A percentile compares a stretch with the other conserved stretches of the same genome.
phyloP scores from a whole-genome alignment of 2,888 invertebrate genomes.

The Drosophila neotestacea region DNA sequence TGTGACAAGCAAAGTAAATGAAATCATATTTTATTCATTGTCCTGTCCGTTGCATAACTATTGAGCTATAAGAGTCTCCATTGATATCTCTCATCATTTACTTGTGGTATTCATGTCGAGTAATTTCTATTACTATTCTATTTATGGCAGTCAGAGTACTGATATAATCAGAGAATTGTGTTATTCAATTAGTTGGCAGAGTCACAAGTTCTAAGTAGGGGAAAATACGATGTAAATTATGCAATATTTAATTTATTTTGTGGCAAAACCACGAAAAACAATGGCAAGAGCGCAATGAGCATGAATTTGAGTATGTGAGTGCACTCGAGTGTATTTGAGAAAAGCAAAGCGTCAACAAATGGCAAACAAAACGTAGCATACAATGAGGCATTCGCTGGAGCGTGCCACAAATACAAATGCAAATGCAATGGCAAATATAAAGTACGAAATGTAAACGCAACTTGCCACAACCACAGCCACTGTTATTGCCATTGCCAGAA shows the following conservation, averaged over 20 bases:
- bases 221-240: conserved; percentile 37
- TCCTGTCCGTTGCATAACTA: neutral
- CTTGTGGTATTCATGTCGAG: conserved; percentile 7
- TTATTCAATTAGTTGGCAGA: conserved; percentile 26
- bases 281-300: neutral
- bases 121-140: conserved; percentile 2
- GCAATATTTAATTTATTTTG: conserved; percentile 25
- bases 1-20: conserved; percentile 4
- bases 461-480: neutral
- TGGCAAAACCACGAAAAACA: conserved; percentile 1
- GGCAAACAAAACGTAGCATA: conserved; percentile 73
- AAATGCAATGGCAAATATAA: conserved; percentile 31
- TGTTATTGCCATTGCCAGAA: conserved; percentile 8
- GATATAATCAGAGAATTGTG: conserved; percentile 7
- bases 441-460: conserved; percentile 16
- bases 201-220: conserved; percentile 5
- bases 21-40: neutral
- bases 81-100: conserved; percentile 1
- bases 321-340: conserved; percentile 40
- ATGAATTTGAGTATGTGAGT: conserved; percentile 11
- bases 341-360: conserved; percentile 67
- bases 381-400: conserved; percentile 47
- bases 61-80: neutral
- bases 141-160: conserved; percentile 8
- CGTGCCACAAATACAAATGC: conserved; percentile 74